Percentiles rank a stretch among this genome's conserved stretches.
These are phyloP conservation scores for Dynastes tityus DNA, from an alignment of 2,888 invertebrate genomes.

Conservation along the genomic window DNA sequence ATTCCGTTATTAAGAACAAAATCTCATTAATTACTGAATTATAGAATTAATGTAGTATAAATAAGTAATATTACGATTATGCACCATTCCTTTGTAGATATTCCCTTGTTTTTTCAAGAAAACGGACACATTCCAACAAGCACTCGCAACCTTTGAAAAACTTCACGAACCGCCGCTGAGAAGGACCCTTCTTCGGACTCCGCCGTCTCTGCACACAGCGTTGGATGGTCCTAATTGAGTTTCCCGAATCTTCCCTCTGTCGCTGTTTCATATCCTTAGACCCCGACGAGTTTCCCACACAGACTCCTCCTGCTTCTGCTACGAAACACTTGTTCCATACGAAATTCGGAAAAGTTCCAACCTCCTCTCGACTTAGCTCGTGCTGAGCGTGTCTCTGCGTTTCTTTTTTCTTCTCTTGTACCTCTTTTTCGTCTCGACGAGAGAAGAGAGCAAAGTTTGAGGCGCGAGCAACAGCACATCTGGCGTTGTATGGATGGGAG, in stretches of 20 bases:
- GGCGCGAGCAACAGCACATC: conserved; percentile 23
- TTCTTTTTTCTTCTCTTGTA: conserved; percentile 15
- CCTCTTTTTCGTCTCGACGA: conserved; percentile 9
- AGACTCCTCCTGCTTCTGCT: conserved; percentile 13
- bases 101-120: too few species aligned
- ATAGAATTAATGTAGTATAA: too few species aligned
- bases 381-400: conserved; percentile 21
- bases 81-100: too few species aligned
- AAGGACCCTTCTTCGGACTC: not conserved
- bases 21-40: too few species aligned
- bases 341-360: conserved; percentile 48
- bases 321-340: conserved; percentile 55
- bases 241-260: conserved; percentile 55
- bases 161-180: not conserved
- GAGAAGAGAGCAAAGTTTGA: conserved; percentile 19
- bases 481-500: conserved; percentile 7
- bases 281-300: conserved; percentile 33
- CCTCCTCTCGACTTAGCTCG: not conserved
- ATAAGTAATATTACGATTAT: too few species aligned
- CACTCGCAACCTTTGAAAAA: not conserved
- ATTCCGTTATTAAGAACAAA: too few species aligned
- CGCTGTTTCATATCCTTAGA: conserved; percentile 55
- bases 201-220: conserved; percentile 50
- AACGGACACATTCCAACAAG: not conserved
- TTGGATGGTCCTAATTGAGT: conserved; percentile 58